Percentiles rank a stretch among this genome's conserved stretches.
These are phyloP conservation scores for Stegophylla sp. DNA, from an alignment of 2,888 invertebrate genomes.

Conservation along the genomic window DNA sequence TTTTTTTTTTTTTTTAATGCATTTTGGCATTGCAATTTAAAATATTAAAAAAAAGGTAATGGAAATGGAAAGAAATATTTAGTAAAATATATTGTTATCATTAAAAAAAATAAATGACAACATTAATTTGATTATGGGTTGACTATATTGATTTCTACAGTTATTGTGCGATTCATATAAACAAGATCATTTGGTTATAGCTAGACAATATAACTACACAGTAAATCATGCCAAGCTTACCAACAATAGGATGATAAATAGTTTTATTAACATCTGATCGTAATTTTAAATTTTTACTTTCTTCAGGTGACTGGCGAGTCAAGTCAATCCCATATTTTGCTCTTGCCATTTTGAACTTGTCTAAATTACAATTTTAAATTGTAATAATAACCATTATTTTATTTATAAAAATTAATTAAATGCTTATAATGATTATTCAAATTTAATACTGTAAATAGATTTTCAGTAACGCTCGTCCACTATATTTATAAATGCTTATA, in stretches of 20 bases:
- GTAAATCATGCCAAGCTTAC: conserved; percentile 55
- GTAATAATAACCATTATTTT: conserved; percentile 17
- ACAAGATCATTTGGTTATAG: not conserved
- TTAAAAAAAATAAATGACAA: not conserved
- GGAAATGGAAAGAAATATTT: too few species aligned
- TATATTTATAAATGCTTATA: too few species aligned
- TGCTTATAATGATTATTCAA: not conserved
- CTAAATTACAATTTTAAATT: conserved; percentile 55
- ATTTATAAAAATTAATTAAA: conserved; percentile 3
- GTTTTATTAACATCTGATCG: conserved; percentile 48
- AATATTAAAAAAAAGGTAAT: too few species aligned
- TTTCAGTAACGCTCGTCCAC: too few species aligned
- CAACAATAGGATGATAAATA: conserved; percentile 50
- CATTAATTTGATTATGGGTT: not conserved
- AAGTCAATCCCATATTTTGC: conserved; percentile 47
- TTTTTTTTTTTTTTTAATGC: too few species aligned
- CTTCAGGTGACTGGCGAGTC: conserved; percentile 45
- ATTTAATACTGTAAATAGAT: too few species aligned
- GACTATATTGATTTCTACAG: not conserved
- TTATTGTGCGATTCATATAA: not conserved
- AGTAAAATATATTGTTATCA: not conserved
- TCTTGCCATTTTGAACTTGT: conserved; percentile 55
- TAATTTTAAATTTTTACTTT: conserved; percentile 45
- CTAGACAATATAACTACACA: conserved; percentile 39
- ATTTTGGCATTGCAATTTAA: too few species aligned